Conservation (phyloP, 1,140 invertebrate genomes). For the Magallana ariakensis region DNA sequence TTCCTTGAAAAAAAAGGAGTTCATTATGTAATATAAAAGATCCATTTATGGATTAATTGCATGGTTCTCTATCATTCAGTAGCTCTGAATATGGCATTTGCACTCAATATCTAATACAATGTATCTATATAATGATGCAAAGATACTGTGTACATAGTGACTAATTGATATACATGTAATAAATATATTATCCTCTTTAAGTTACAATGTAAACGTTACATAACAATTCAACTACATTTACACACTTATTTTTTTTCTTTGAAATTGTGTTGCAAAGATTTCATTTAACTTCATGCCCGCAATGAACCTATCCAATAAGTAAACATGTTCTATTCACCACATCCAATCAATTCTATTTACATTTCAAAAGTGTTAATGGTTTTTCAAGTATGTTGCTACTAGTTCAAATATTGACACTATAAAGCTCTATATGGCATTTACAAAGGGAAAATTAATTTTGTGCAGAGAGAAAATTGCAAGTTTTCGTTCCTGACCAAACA, state of each 20-base stretch:
- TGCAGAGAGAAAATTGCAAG: not conserved
- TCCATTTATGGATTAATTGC: too few species aligned
- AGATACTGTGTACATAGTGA: not conserved
- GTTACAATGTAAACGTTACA: too few species aligned
- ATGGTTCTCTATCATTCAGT: too few species aligned
- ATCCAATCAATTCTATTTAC: not conserved
- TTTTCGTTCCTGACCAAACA: conserved; percentile 8
- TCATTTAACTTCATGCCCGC: not conserved
- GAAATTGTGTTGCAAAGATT: not conserved
- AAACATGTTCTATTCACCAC: not conserved
- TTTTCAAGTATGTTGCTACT: conserved; percentile 21
- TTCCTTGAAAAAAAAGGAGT: conserved; percentile 53
- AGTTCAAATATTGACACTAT: conserved; percentile 14
- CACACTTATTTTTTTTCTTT: not conserved
- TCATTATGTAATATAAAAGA: too few species aligned
- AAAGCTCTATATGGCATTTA: not conserved
- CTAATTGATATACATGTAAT: not conserved
- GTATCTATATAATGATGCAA: not conserved
- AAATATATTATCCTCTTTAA: too few species aligned
- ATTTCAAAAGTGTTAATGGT: not conserved
- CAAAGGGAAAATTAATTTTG: not conserved
- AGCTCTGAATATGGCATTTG: not conserved
- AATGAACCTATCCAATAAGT: not conserved
- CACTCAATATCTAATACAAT: not conserved
- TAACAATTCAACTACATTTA: not conserved